phyloP scores from a whole-genome alignment of 2,797 vertebrate genomes.

The Falco novaeseelandiae region DNA sequence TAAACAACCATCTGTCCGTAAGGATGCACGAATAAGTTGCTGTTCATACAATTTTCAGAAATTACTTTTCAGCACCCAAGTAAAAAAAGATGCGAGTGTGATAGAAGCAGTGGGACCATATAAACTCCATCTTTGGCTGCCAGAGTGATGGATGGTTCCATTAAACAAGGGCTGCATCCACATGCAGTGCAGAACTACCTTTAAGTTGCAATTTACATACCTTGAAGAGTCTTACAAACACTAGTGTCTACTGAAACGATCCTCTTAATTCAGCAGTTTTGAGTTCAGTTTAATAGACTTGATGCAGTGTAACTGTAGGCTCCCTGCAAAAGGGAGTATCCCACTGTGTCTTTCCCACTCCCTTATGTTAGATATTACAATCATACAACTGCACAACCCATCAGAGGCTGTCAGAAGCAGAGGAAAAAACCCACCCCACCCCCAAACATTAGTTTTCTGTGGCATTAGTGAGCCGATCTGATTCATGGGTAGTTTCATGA shows the following conservation, averaged over 20 bases:
- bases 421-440: neutral
- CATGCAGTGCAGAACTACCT: neutral
- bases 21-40: neutral
- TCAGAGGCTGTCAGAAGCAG: neutral
- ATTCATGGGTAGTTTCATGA: neutral
- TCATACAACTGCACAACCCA: neutral
- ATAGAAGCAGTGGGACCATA: rapidly evolving
- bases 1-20: neutral
- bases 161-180: neutral
- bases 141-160: neutral
- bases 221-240: neutral
- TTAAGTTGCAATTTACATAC: neutral
- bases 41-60: neutral
- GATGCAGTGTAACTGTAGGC: neutral
- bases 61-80: neutral
- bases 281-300: neutral
- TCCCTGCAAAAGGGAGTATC: neutral
- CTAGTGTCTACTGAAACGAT: neutral
- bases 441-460: neutral
- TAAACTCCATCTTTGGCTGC: neutral
- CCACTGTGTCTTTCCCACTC: neutral
- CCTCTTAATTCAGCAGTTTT: neutral
- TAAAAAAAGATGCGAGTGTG: neutral
- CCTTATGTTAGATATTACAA: neutral
- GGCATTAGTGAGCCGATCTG: neutral